Evolutionary conservation across 2,797 vertebrate species (phyloP).

Genomic region (Eutrigla gurnardus): DNA sequence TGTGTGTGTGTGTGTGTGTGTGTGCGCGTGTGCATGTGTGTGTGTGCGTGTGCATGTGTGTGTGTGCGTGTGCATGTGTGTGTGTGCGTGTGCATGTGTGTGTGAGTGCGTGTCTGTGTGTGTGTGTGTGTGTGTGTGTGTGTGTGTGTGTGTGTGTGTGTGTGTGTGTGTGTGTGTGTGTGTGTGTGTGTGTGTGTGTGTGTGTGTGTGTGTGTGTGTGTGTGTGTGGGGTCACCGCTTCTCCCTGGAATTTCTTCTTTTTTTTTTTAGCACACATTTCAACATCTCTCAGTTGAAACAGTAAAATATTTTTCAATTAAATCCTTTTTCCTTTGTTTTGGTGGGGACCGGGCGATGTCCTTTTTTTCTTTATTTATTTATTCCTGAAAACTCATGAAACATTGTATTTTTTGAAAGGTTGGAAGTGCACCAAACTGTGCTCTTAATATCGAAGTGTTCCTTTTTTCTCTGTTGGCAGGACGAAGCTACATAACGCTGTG

Average conservation of each 20-base stretch:
- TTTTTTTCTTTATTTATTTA: slow-evolving; percentile 74
- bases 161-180: too few species aligned
- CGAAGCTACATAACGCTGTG: slow-evolving; percentile 54
- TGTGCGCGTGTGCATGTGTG: too few species aligned
- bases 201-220: slow-evolving; percentile 14
- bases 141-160: too few species aligned
- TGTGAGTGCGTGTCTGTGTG: slow-evolving; percentile 21
- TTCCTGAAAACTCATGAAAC: slow-evolving; percentile 75
- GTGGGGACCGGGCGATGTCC: slow-evolving; percentile 19
- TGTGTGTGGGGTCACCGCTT: slow-evolving; percentile 42
- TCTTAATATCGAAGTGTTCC: slow-evolving; percentile 91
- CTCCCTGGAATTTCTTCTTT: slow-evolving; percentile 38
- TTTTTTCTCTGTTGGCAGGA: slow-evolving; percentile 80
- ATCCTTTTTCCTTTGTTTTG: slow-evolving; percentile 16
- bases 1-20: too few species aligned
- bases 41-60: too few species aligned
- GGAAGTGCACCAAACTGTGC: slow-evolving; percentile 91
- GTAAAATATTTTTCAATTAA: slow-evolving; percentile 21
- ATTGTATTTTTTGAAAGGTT: slow-evolving; percentile 61
- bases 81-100: not conserved
- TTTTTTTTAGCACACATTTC: slow-evolving; percentile 40
- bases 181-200: slow-evolving; percentile 34
- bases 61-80: too few species aligned
- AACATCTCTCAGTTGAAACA: slow-evolving; percentile 33
- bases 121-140: too few species aligned